Percentiles rank a stretch among this genome's conserved stretches.
Conservation (phyloP, 2,888 invertebrate genomes). For the Himalopsyche anomala region DNA sequence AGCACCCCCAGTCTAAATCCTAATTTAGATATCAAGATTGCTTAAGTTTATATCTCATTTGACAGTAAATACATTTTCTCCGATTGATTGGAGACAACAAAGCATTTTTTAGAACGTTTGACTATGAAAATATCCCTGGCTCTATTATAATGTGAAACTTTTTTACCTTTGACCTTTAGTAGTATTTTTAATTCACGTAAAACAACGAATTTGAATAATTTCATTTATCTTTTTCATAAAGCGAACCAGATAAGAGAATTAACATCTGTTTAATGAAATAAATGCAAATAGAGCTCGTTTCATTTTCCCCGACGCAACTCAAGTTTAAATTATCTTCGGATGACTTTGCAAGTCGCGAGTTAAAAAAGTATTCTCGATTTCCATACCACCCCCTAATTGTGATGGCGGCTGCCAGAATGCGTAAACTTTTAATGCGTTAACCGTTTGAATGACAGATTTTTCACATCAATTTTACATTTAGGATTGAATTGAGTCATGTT, state of each 20-base stretch:
- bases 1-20: no score
- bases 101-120: no score
- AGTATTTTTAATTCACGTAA: background rate
- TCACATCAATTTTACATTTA: background rate
- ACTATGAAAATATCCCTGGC: background rate
- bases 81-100: no score
- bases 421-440: slow-evolving; percentile 28
- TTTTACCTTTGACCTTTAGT: slow-evolving; percentile 6
- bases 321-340: slow-evolving; percentile 62
- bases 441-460: slow-evolving; percentile 20
- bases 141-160: background rate
- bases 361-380: slow-evolving; percentile 50
- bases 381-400: slow-evolving; percentile 51
- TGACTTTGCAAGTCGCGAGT: slow-evolving; percentile 58
- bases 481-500: no score
- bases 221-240: slow-evolving; percentile 23
- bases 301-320: slow-evolving; percentile 48
- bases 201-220: background rate
- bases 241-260: slow-evolving; percentile 35
- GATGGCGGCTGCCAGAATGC: slow-evolving; percentile 46
- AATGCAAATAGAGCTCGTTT: slow-evolving; percentile 55
- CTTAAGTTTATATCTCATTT: no score
- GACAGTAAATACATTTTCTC: no score
- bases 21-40: no score
- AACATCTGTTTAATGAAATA: slow-evolving; percentile 53